Conservation (phyloP, 2,888 invertebrate genomes). For the Malthinus seriepunctatus region DNA sequence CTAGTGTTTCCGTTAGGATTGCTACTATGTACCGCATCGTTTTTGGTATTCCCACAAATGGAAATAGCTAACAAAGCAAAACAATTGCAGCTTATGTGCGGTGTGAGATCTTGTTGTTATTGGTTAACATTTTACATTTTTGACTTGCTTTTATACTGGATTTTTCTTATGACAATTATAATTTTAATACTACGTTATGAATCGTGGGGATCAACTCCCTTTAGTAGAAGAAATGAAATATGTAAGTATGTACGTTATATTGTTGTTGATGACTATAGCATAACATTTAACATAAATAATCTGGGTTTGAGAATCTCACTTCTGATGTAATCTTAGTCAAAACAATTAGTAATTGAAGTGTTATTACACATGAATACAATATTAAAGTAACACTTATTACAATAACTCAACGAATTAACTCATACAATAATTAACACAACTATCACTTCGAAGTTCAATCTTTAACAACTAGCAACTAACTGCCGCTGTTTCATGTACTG, state of each 20-base stretch:
- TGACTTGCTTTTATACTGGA: constrained; percentile 57
- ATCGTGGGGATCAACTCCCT: constrained; percentile 1
- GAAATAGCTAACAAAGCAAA: constrained; percentile 67
- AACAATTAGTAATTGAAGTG: no score
- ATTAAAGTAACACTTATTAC: no score
- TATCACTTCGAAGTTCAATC: no score
- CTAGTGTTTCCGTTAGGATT: constrained; percentile 50
- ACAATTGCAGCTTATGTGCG: constrained; percentile 69
- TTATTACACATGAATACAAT: no score
- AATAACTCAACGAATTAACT: no score
- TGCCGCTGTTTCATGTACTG: no score
- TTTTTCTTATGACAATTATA: constrained; percentile 31
- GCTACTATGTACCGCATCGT: constrained; percentile 57
- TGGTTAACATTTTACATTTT: constrained; percentile 66
- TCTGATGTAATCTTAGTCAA: no score
- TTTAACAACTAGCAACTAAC: no score
- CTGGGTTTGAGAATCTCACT: no score
- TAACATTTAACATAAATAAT: no score
- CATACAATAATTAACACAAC: no score
- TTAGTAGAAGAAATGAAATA: constrained; percentile 39
- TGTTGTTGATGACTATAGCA: no score
- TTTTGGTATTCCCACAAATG: constrained; percentile 63
- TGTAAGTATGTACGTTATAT: constrained; percentile 40
- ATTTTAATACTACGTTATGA: not conserved
- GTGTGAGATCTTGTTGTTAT: constrained; percentile 62